These are phyloP conservation scores for Dolichopus griseipennis DNA, from an alignment of 2,888 invertebrate genomes.

Conservation along the genomic window DNA sequence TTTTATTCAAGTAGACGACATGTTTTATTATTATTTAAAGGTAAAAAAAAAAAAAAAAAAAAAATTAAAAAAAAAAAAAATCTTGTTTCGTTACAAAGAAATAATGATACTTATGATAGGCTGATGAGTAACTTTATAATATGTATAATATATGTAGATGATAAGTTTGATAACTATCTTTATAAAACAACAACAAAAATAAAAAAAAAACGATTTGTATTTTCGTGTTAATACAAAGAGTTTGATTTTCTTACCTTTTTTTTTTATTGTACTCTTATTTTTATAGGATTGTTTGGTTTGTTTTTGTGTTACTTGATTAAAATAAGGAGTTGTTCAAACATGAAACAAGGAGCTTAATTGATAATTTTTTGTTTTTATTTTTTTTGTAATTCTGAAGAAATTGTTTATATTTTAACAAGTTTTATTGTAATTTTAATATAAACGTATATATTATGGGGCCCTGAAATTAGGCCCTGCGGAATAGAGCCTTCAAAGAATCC, in stretches of 20 bases:
- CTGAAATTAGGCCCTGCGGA: no score
- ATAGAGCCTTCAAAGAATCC: no score
- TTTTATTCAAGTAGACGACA: not conserved
- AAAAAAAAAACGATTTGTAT: no score
- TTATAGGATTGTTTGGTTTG: no score
- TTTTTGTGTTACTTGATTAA: no score
- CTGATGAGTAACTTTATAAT: not conserved
- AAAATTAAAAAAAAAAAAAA: no score
- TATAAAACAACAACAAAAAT: no score
- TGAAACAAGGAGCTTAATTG: slow-evolving; percentile 1
- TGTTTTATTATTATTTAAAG: not conserved
- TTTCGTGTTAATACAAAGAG: no score
- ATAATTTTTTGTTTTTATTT: no score
- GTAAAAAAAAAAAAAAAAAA: not conserved
- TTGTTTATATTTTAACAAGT: not conserved
- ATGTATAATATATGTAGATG: no score
- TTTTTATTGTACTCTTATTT: not conserved
- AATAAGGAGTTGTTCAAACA: not conserved
- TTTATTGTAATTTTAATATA: no score
- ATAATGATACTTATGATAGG: not conserved
- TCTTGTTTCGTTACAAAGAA: not conserved
- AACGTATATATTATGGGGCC: no score
- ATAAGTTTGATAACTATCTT: slow-evolving; percentile 6
- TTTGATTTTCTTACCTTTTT: not conserved
- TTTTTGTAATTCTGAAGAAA: not conserved